phyloP scores from a whole-genome alignment of 2,797 vertebrate genomes.

The Chelon auratus region DNA sequence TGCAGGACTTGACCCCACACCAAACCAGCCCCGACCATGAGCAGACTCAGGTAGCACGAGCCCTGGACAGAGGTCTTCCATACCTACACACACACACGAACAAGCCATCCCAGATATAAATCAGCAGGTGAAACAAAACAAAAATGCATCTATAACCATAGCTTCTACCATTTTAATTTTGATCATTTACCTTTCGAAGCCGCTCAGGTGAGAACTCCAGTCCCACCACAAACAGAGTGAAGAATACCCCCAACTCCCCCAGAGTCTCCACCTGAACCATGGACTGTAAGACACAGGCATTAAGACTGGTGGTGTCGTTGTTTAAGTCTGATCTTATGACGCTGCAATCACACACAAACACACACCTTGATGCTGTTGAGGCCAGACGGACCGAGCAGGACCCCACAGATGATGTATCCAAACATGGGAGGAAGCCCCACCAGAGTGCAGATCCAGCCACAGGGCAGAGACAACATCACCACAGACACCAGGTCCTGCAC shows the following conservation, averaged over 20 bases:
- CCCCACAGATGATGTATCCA: constrained; percentile 95
- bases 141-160: no score
- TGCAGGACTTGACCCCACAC: constrained; percentile 92
- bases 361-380: constrained; percentile 96
- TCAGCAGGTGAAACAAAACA: no score
- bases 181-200: constrained; percentile 90
- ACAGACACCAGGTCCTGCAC: constrained; percentile 93
- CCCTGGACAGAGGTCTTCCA: constrained; percentile 97
- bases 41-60: constrained; percentile 90
- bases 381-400: constrained; percentile 97
- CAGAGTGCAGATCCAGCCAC: constrained; percentile 93
- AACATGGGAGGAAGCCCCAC: constrained; percentile 97
- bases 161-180: no score
- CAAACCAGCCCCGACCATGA: constrained; percentile 94
- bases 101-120: no score
- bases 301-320: not conserved
- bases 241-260: constrained; percentile 97
- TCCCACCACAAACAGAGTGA: constrained; percentile 96
- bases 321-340: not conserved
- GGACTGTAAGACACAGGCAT: constrained; percentile 82
- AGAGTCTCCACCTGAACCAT: constrained; percentile 98
- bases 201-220: constrained; percentile 98
- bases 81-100: constrained; percentile 82
- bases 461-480: constrained; percentile 95
- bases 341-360: not conserved